A percentile compares a stretch with the other conserved stretches of the same genome.
phyloP scores from a whole-genome alignment of 2,888 invertebrate genomes.

The Macaria liturata region DNA sequence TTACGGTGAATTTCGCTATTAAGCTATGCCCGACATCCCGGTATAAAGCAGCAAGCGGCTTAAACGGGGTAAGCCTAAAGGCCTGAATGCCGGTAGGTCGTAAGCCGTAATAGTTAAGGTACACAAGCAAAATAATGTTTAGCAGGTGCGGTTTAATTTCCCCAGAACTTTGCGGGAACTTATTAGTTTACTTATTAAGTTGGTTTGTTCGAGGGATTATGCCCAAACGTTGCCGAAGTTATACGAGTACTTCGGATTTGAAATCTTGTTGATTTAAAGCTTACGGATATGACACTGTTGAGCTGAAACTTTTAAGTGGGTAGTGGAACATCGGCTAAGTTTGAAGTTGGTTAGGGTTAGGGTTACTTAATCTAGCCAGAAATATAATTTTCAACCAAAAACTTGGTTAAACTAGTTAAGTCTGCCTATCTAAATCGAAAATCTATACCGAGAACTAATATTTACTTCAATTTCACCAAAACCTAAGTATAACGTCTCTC shows the following conservation, averaged over 20 bases:
- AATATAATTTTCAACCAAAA: too few species aligned
- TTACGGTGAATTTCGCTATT: slow-evolving; percentile 21
- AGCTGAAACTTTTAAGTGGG: slow-evolving; percentile 2
- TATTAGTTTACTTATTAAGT: slow-evolving; percentile 21
- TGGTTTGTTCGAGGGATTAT: slow-evolving; percentile 19
- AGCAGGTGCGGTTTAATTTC: slow-evolving; percentile 21
- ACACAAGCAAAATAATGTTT: slow-evolving; percentile 12
- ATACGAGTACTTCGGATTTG: slow-evolving; percentile 8
- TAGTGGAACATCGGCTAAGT: too few species aligned
- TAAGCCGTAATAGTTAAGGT: slow-evolving; percentile 1
- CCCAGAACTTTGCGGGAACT: slow-evolving; percentile 18
- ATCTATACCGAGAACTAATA: slow-evolving; percentile 15
- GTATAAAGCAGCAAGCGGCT: slow-evolving; percentile 6
- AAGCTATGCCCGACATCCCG: slow-evolving; percentile 7
- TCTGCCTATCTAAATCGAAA: slow-evolving; percentile 8
- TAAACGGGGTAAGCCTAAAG: slow-evolving; percentile 9
- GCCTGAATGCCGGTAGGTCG: slow-evolving; percentile 2
- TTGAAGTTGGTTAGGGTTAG: background rate
- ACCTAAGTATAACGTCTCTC: slow-evolving; percentile 2
- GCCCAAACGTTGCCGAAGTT: slow-evolving; percentile 14
- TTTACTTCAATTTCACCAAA: slow-evolving; percentile 4
- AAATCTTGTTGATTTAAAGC: slow-evolving; percentile 10
- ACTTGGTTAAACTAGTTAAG: too few species aligned
- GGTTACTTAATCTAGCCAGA: too few species aligned
- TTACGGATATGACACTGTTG: slow-evolving; percentile 9